Evolutionary conservation across 2,888 invertebrate species (phyloP), one percentile per base, ranked within the genome.

Genomic region (Chalcosyrphus nemorum): DNA sequence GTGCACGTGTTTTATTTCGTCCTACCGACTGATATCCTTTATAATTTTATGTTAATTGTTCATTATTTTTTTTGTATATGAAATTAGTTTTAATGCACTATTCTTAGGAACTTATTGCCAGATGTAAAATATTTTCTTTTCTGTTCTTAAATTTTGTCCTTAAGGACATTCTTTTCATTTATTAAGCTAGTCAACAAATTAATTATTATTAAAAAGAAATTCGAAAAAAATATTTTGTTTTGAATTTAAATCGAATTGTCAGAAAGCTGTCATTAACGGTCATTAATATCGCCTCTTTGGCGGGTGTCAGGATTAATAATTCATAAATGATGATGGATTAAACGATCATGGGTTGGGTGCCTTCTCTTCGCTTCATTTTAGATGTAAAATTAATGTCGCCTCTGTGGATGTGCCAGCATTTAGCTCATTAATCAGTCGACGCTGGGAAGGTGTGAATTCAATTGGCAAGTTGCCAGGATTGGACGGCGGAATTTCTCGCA

Each of bases 171-270:
- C 61, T 61, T 74, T 68, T 61, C 68, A 45, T 61, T 74, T 71
- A 71, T 59, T 80, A 84, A 80, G 70, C 80, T 84, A 84, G 84
- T 80, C 80, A 80, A 75, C 70, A 54, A 84, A 78, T 78, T 82
- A n/a, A n/a, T n/a, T 72, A 82, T 66, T 72, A 78, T 72, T 61
- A 77, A 71, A 71, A 61, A 32, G 17, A 74, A 72, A 54, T 68
- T 68, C 3, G 59, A 52, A 50, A 11, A 66, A 72, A 17, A 43
- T 24, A 27, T 6, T 1, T 9, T 17, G 11, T 24, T 27, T 27
- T 66, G 7, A 9, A 27, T 66, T 54, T 38, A 21, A 5, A n/a
- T 65, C 0, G 7, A 4, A 4, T 38, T n/a, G 15, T 65, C 24
- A 7, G 50, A 27, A 2, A 61, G 43, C 65, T 59, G 71, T 71